phyloP scores from a whole-genome alignment of 1,140 invertebrate genomes.

The Akabosia matsudoensis region DNA sequence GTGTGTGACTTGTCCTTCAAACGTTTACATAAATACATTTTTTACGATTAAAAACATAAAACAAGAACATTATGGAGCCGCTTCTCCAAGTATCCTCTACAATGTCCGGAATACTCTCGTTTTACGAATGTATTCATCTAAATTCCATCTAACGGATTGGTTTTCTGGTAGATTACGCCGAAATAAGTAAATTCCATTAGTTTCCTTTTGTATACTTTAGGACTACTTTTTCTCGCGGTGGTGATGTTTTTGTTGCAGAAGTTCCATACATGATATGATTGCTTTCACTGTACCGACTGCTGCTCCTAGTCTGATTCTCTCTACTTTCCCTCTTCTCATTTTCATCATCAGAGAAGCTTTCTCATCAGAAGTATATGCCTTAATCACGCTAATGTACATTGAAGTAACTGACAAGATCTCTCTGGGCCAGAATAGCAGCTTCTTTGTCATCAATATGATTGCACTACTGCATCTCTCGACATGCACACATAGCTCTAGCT shows the following conservation, averaged over 20 bases:
- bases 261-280: slow-evolving; percentile 7
- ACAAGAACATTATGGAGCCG: too few species aligned
- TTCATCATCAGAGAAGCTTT: neutral
- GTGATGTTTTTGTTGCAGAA: slow-evolving; percentile 5
- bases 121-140: slow-evolving; percentile 20
- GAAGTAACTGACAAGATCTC: neutral
- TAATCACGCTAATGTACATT: neutral
- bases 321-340: neutral
- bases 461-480: neutral
- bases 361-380: neutral
- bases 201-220: neutral
- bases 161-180: slow-evolving; percentile 22
- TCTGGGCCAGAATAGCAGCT: neutral
- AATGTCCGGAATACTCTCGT: too few species aligned
- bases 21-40: neutral
- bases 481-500: too few species aligned
- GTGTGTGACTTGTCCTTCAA: neutral
- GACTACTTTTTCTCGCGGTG: neutral
- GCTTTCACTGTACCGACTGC: neutral
- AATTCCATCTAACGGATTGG: slow-evolving; percentile 24
- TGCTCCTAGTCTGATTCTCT: neutral
- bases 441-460: neutral
- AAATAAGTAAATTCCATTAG: slow-evolving; percentile 24
- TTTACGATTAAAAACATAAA: too few species aligned
- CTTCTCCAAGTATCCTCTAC: too few species aligned